Evolutionary conservation across 1,140 invertebrate species (phyloP).

Genomic region (Polyergus mexicanus): DNA sequence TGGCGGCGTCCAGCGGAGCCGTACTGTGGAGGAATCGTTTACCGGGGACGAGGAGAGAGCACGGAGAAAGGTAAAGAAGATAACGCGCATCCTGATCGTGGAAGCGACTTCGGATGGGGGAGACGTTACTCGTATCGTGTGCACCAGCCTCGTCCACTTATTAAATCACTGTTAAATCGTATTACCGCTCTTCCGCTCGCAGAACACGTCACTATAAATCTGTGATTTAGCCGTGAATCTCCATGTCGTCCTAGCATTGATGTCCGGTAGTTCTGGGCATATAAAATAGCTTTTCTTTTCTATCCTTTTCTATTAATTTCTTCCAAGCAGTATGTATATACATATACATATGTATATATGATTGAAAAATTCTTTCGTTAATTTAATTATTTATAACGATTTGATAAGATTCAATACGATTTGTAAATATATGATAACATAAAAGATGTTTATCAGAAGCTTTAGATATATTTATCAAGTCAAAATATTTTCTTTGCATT

Average conservation of each 20-base stretch:
- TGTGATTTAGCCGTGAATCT: constrained; percentile 6
- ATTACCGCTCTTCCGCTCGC: constrained; percentile 61
- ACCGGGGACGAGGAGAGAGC: constrained; percentile 25
- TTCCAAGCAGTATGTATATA: background rate
- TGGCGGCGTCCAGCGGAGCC: constrained; percentile 81
- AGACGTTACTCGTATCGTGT: constrained; percentile 52
- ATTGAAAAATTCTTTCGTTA: background rate
- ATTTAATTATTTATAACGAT: constrained; percentile 11
- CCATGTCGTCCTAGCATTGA: background rate
- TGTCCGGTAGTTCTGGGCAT: background rate
- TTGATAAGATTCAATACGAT: constrained; percentile 6
- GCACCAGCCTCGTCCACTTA: constrained; percentile 65
- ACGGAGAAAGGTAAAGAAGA: constrained; percentile 59
- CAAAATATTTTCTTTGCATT: background rate
- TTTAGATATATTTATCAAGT: background rate
- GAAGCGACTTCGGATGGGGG: constrained; percentile 50
- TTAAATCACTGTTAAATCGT: constrained; percentile 75
- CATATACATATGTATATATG: too few species aligned
- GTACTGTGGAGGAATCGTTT: constrained; percentile 59
- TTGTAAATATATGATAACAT: background rate
- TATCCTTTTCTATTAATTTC: background rate
- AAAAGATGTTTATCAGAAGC: background rate
- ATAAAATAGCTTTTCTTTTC: background rate
- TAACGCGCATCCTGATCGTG: constrained; percentile 58
- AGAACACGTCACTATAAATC: constrained; percentile 55